A percentile compares a stretch with the other conserved stretches of the same genome.
Conservation (phyloP, 1,140 invertebrate genomes). For the Drosophila triauraria region DNA sequence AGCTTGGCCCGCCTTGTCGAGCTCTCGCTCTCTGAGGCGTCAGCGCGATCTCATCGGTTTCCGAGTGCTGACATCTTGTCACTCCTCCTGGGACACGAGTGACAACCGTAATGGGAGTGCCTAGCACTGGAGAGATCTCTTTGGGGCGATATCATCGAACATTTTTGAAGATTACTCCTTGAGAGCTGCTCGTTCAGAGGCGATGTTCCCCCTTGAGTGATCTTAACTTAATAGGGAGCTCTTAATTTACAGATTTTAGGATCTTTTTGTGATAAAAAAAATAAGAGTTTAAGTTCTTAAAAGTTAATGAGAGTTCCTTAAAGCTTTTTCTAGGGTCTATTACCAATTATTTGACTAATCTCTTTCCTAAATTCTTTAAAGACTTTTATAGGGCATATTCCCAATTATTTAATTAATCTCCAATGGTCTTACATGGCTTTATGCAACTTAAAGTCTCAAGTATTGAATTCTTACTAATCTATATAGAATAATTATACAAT, state of each 20-base stretch:
- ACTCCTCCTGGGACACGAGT: slow-evolving; percentile 1
- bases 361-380: too few relatives aligned
- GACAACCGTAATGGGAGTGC: slow-evolving; percentile 27
- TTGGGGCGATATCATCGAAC: not conserved
- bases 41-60: slow-evolving; percentile 1
- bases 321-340: too few relatives aligned
- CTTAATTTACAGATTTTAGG: slow-evolving; percentile 8
- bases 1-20: slow-evolving; percentile 8
- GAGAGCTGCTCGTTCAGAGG: slow-evolving; percentile 9
- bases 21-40: not conserved
- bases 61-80: slow-evolving; percentile 36
- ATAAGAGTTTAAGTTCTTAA: too few relatives aligned
- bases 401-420: too few relatives aligned
- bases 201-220: not conserved
- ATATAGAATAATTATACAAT: not conserved
- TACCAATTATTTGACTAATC: too few relatives aligned
- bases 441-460: not conserved
- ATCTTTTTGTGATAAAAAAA: not conserved
- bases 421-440: not conserved
- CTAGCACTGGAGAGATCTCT: slow-evolving; percentile 14
- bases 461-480: too few relatives aligned
- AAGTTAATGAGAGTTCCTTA: too few relatives aligned
- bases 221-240: slow-evolving; percentile 5
- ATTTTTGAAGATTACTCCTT: slow-evolving; percentile 16
- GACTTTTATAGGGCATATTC: too few relatives aligned